These are phyloP conservation scores for Orchesella cincta DNA, from an alignment of 1,140 invertebrate genomes.

Conservation along the genomic window DNA sequence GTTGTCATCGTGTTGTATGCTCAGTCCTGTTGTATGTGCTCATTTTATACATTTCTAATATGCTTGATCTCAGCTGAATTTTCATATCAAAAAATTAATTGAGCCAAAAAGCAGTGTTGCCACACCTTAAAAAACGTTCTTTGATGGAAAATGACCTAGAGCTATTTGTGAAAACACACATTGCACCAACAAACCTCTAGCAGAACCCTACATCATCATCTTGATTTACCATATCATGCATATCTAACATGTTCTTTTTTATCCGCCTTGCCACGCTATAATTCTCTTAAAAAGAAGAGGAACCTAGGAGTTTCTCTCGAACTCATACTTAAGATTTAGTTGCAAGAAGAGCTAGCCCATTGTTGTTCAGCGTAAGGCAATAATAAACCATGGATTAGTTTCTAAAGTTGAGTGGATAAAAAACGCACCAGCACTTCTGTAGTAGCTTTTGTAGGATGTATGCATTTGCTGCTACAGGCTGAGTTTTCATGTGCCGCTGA, in stretches of 20 bases:
- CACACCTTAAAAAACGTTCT: constrained; percentile 20
- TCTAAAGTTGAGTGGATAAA: background rate
- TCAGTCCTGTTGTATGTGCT: constrained; percentile 1
- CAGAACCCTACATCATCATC: background rate
- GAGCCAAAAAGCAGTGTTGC: constrained; percentile 23
- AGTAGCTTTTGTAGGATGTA: background rate
- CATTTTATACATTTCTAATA: background rate
- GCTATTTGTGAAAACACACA: constrained; percentile 15
- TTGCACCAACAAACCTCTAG: background rate
- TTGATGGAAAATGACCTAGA: constrained; percentile 16
- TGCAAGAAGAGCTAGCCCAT: background rate
- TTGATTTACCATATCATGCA: background rate
- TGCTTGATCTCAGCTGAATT: constrained; percentile 12
- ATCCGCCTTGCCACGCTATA: background rate
- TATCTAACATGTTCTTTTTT: background rate
- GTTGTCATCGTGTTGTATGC: background rate
- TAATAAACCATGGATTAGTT: constrained; percentile 8
- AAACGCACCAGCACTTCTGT: background rate
- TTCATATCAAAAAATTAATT: constrained; percentile 26
- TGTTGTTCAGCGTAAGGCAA: background rate
- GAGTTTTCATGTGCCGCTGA: background rate
- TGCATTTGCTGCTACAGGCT: background rate
- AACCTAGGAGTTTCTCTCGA: background rate
- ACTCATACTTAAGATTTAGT: background rate
- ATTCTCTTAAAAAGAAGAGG: background rate